These are phyloP conservation scores for Portunus trituberculatus DNA, from an alignment of 1,140 invertebrate genomes.

Conservation along the genomic window DNA sequence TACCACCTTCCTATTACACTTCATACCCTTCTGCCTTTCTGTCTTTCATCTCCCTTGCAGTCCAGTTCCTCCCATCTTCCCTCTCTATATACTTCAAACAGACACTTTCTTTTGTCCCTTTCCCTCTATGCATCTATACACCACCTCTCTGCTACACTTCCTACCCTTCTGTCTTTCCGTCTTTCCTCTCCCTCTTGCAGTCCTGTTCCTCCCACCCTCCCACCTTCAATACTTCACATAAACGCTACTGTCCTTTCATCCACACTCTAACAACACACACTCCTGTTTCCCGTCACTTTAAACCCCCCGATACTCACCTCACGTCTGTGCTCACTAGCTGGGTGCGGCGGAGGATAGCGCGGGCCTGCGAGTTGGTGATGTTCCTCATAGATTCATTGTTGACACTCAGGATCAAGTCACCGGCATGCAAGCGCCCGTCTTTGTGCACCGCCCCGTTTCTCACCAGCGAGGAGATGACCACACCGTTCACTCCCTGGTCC, in stretches of 20 bases:
- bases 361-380: conserved; percentile 84
- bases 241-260: neutral
- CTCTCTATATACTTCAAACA: too few relatives aligned
- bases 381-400: conserved; percentile 86
- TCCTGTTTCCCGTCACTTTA: neutral
- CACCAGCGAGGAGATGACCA: conserved; percentile 83
- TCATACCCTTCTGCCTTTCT: neutral
- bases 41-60: too few relatives aligned
- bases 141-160: neutral
- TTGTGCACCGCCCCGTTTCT: conserved; percentile 82
- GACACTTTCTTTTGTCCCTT: too few relatives aligned
- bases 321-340: conserved; percentile 81
- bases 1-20: neutral
- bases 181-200: neutral
- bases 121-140: too few relatives aligned
- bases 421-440: conserved; percentile 84
- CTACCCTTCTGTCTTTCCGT: neutral
- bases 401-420: conserved; percentile 82
- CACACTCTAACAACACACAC: too few relatives aligned
- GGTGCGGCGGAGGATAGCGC: conserved; percentile 84
- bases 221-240: neutral
- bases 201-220: neutral
- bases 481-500: conserved; percentile 86
- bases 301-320: conserved; percentile 49
- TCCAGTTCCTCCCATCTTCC: too few relatives aligned